These are phyloP conservation scores for Azemiops feae DNA, from an alignment of 2,113 vertebrate genomes.

Conservation along the genomic window DNA sequence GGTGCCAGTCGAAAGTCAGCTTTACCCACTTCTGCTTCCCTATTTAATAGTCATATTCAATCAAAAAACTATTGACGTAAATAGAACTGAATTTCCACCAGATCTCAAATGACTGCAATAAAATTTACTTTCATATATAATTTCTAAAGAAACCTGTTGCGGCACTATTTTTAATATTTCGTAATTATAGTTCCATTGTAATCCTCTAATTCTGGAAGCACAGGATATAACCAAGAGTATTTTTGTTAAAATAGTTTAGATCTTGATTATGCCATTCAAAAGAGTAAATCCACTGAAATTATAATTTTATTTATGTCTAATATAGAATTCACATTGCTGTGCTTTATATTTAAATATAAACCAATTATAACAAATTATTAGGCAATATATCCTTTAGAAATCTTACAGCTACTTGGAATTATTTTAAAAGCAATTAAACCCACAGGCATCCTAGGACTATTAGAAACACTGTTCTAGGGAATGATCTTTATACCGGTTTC, in stretches of 20 bases:
- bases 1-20: slow-evolving; percentile 73
- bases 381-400: background rate
- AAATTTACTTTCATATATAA: background rate
- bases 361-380: background rate
- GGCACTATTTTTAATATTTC: background rate
- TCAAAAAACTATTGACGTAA: background rate
- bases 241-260: slow-evolving; percentile 7
- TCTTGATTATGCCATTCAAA: background rate
- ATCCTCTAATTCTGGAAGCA: background rate
- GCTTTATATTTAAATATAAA: background rate
- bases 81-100: background rate
- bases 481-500: background rate
- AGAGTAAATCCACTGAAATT: background rate
- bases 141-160: background rate
- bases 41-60: slow-evolving; percentile 11
- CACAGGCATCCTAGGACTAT: background rate
- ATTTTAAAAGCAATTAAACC: slow-evolving; percentile 15
- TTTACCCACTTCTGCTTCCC: slow-evolving; percentile 29
- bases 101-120: background rate
- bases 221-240: slow-evolving; percentile 31
- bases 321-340: background rate
- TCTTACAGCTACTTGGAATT: slow-evolving; percentile 37
- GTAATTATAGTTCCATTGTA: background rate
- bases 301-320: background rate
- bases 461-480: background rate